Evolutionary conservation across 2,113 vertebrate genomes (phyloP).

Genomic region (Ceyx melanurus): DNA sequence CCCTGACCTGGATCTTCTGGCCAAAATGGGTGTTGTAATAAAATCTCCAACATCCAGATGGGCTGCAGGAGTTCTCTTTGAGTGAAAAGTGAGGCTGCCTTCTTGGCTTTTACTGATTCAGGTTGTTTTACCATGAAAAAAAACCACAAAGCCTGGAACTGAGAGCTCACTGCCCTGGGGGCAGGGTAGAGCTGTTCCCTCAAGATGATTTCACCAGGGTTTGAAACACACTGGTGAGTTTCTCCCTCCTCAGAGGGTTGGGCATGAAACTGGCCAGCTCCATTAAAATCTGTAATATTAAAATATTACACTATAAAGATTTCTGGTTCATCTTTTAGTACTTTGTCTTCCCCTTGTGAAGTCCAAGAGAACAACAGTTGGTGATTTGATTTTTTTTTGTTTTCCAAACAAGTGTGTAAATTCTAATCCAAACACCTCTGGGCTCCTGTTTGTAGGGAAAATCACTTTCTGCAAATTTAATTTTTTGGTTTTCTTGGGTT

Average conservation of each 20-base stretch:
- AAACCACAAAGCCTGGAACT: background rate
- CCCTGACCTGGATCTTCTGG: background rate
- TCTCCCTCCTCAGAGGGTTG: background rate
- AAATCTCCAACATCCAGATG: background rate
- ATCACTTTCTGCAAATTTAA: background rate
- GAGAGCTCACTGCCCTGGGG: background rate
- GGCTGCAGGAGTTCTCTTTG: background rate
- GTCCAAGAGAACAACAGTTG: background rate
- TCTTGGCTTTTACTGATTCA: background rate
- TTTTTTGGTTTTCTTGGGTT: background rate
- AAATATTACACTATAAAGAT: background rate
- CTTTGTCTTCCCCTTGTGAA: background rate
- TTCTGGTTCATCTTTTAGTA: background rate
- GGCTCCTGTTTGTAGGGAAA: background rate
- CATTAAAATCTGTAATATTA: background rate
- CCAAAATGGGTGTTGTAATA: conserved; percentile 14
- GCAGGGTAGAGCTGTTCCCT: background rate
- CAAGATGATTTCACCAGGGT: background rate
- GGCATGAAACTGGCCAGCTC: background rate
- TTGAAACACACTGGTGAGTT: background rate
- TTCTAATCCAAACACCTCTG: background rate
- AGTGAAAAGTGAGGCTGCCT: background rate
- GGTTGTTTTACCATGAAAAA: background rate
- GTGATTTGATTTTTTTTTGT: background rate
- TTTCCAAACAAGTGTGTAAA: background rate